These are phyloP conservation scores for Calcarius ornatus DNA, from an alignment of 2,113 vertebrate genomes.

Conservation along the genomic window DNA sequence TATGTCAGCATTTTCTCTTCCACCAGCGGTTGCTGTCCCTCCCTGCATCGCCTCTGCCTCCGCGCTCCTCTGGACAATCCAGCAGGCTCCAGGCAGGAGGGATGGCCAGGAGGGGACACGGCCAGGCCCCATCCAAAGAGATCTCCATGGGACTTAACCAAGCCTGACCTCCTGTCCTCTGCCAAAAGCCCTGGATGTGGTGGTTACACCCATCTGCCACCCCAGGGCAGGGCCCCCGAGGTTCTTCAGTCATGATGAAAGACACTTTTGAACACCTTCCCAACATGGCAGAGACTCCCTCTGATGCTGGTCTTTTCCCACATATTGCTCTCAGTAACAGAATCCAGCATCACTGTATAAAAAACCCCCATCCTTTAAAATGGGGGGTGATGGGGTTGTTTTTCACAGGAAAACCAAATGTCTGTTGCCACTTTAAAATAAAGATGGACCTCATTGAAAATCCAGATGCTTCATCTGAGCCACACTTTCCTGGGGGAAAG, in stretches of 20 bases:
- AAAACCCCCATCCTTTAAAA: background rate
- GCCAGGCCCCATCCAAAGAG: background rate
- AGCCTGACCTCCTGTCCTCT: background rate
- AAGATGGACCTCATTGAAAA: constrained; percentile 41
- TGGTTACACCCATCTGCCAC: background rate
- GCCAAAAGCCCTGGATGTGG: background rate
- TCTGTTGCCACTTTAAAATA: background rate
- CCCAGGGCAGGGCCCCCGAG: background rate
- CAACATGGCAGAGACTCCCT: background rate
- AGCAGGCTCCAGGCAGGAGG: background rate
- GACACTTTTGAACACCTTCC: background rate
- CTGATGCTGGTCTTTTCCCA: background rate
- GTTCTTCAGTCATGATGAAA: background rate
- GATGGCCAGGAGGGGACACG: background rate
- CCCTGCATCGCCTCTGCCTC: background rate
- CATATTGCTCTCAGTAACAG: background rate
- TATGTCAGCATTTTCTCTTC: constrained; percentile 70
- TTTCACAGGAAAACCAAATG: background rate
- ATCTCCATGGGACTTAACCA: background rate
- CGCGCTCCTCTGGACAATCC: background rate
- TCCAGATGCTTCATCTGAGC: background rate
- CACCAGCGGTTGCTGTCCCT: constrained; percentile 18
- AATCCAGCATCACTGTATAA: background rate
- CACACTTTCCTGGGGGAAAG: background rate
- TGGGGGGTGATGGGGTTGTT: background rate